Percentiles rank a stretch among this genome's conserved stretches.
These are phyloP conservation scores for Scyliorhinus canicula DNA, from an alignment of 2,797 vertebrate species.

Conservation along the genomic window DNA sequence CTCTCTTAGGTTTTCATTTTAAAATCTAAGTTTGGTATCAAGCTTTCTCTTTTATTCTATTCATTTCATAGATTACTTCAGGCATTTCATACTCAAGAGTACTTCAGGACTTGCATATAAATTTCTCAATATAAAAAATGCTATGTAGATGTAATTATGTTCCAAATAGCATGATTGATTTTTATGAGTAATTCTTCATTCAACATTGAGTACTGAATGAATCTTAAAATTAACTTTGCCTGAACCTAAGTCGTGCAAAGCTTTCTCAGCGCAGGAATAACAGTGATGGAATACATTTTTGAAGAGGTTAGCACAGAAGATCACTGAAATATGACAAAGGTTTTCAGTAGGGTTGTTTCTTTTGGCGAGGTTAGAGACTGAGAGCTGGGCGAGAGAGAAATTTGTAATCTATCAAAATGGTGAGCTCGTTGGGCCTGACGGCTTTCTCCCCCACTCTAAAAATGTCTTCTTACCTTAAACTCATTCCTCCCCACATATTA, in stretches of 20 bases:
- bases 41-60: background rate
- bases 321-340: background rate
- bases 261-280: background rate
- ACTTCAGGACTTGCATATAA: background rate
- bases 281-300: background rate
- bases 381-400: background rate
- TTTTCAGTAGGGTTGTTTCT: background rate
- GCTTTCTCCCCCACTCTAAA: background rate
- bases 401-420: background rate
- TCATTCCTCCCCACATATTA: background rate
- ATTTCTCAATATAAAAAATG: background rate
- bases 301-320: background rate
- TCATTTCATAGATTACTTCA: too few species aligned
- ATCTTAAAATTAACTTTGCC: background rate
- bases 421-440: background rate
- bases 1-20: background rate
- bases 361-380: background rate
- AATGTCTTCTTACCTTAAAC: background rate
- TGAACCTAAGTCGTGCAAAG: background rate
- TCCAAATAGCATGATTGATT: background rate
- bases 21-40: background rate
- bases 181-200: background rate
- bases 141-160: background rate
- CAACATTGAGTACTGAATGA: background rate
- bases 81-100: background rate